Percentiles rank a stretch among this genome's conserved stretches.
phyloP scores from a whole-genome alignment of 2,797 vertebrate genomes.

The Enteromius mattozi region DNA sequence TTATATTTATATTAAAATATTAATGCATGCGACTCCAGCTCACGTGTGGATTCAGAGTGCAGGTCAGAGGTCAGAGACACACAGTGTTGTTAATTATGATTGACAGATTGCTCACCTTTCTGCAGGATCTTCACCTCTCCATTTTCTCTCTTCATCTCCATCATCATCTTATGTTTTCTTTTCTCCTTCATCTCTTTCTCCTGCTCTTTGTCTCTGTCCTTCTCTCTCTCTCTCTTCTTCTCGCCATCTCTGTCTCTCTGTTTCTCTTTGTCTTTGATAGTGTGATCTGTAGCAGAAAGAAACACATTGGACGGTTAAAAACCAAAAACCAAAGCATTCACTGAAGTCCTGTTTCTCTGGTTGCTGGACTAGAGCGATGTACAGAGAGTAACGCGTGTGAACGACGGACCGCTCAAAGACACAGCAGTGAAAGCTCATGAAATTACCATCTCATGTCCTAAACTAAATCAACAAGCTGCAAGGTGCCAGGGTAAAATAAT shows the following conservation, averaged over 20 bases:
- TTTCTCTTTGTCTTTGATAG: conserved; percentile 85
- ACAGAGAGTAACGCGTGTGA: background rate
- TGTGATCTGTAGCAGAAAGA: conserved; percentile 76
- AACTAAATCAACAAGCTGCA: background rate
- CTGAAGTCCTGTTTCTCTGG: background rate
- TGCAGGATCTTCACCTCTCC: conserved; percentile 90
- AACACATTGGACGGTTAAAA: background rate
- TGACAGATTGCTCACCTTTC: conserved; percentile 79
- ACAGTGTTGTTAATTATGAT: background rate
- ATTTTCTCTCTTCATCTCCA: conserved; percentile 95
- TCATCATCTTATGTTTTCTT: conserved; percentile 91
- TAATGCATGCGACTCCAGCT: no score
- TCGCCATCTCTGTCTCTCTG: conserved; percentile 81
- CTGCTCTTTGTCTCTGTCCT: conserved; percentile 86
- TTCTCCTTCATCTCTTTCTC: conserved; percentile 89
- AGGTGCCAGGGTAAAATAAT: background rate
- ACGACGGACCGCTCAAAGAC: background rate
- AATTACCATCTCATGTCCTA: background rate
- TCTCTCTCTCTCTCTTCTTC: conserved; percentile 88
- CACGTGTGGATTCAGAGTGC: no score
- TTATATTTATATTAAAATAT: no score
- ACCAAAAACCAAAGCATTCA: background rate
- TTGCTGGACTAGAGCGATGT: background rate
- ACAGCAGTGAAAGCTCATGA: background rate
- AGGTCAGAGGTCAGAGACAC: background rate